Evolutionary conservation across 2,797 vertebrate species (phyloP), one percentile per base, ranked within the genome.

Genomic region (Hipposideros larvatus): DNA sequence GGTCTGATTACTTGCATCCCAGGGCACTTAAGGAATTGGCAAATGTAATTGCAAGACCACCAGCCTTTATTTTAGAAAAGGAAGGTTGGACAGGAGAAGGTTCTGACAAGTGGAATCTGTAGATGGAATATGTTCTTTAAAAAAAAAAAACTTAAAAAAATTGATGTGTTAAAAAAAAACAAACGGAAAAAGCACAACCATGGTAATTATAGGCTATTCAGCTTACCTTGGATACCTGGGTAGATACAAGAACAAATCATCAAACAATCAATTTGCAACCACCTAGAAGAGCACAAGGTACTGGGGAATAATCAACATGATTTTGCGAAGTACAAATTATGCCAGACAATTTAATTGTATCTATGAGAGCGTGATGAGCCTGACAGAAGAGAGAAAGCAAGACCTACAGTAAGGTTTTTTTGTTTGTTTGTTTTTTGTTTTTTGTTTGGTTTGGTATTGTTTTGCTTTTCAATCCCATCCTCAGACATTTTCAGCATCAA

Each of bases 241-340:
- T 97, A 94, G 96, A 93, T 80, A 89, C 63, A 87, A 93, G 95
- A 94, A 94, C 91, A 94, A 97, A 94, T 97, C 96, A 97, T 94
- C 79, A 96, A 96, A 96, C 94, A 96, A 97, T 95, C 96, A 97
- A 96, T 98, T 96, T 97, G 84, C 84, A 90, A 57, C 87, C 87
- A 87, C 41, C 94, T 91, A 89, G 96, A 95, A 96, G 85, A 97
- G 82, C 15, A 87, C 79, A 63, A 74, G 66, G 75, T 84, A 87
- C 96, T 90, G 71, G 22, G 11, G 77, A 89, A 79, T 92, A 96
- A 97, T 96, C 96, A 97, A 51, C 43, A 2, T 93, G 89, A 90
- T 84, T 95, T 92, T 94, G 82, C 96, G 59, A 97, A 96, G 87
- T 90, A 77, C 84, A 96, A 87, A 96, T 97, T 93, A 95, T 87